Conservation (phyloP, 92 coral and sea anemone species). For the Chrysogorgia sp. region DNA sequence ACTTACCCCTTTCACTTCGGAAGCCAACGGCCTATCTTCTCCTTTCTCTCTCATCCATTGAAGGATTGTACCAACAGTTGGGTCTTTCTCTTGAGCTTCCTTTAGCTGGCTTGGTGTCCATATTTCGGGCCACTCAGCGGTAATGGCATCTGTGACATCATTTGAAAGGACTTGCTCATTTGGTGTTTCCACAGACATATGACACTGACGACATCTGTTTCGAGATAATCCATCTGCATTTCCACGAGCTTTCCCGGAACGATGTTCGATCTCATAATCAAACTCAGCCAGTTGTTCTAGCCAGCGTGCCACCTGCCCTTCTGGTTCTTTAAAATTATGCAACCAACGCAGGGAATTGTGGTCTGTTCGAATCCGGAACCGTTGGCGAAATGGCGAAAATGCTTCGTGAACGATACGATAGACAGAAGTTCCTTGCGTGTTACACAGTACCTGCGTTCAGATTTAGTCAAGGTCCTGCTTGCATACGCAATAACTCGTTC, state of each 20-base stretch:
- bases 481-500: conserved; percentile 15
- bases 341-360: conserved; percentile 54
- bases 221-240: conserved; percentile 66
- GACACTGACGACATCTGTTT: conserved; percentile 47
- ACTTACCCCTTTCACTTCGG: conserved; percentile 4
- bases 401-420: conserved; percentile 43
- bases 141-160: background rate
- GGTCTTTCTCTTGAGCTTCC: background rate
- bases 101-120: no score
- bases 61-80: background rate
- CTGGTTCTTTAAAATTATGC: conserved; percentile 56
- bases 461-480: conserved; percentile 44
- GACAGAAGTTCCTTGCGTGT: conserved; percentile 60
- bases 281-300: conserved; percentile 54
- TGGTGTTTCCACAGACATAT: conserved; percentile 1
- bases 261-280: conserved; percentile 61
- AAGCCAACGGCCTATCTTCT: background rate
- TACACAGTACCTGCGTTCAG: conserved; percentile 64
- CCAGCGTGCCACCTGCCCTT: conserved; percentile 9
- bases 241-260: conserved; percentile 57
- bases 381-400: conserved; percentile 35
- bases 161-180: conserved; percentile 1
- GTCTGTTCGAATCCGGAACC: conserved; percentile 45
- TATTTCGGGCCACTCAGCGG: no score
- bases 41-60: background rate